Evolutionary conservation across 2,888 invertebrate species (phyloP).

Genomic region (Ennomos quercinarius): DNA sequence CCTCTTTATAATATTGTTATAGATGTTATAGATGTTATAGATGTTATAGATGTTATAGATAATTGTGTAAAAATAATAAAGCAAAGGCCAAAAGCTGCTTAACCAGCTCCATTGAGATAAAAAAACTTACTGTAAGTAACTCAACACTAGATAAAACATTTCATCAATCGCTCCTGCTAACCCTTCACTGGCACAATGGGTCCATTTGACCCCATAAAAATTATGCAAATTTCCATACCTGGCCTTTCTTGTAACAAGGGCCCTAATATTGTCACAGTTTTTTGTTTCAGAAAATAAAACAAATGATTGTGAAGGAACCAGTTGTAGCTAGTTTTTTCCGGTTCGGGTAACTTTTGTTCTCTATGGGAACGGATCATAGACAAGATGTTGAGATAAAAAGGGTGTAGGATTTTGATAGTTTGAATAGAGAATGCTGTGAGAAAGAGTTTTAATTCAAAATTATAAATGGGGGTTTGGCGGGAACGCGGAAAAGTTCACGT

Average conservation of each 20-base stretch:
- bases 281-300: slow-evolving; percentile 49
- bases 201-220: slow-evolving; percentile 58
- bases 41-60: too few relatives aligned
- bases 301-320: slow-evolving; percentile 37
- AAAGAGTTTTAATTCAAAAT: slow-evolving; percentile 30
- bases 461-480: too few relatives aligned
- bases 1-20: too few relatives aligned
- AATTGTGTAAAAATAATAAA: too few relatives aligned
- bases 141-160: slow-evolving; percentile 45
- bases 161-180: slow-evolving; percentile 50
- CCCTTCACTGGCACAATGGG: slow-evolving; percentile 48
- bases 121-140: slow-evolving; percentile 44
- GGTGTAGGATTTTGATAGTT: slow-evolving; percentile 43
- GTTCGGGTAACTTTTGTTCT: slow-evolving; percentile 49
- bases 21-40: too few relatives aligned
- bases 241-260: slow-evolving; percentile 48
- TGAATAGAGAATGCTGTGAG: slow-evolving; percentile 40
- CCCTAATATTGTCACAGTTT: slow-evolving; percentile 59
- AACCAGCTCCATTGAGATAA: slow-evolving; percentile 5
- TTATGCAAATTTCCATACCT: slow-evolving; percentile 62
- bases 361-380: slow-evolving; percentile 58
- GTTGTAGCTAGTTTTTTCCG: slow-evolving; percentile 37
- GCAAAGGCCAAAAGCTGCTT: neutral
- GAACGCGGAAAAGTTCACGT: too few relatives aligned
- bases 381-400: slow-evolving; percentile 54